Conservation (phyloP, 2,113 vertebrate species). For the Poeciliopsis occidentalis region DNA sequence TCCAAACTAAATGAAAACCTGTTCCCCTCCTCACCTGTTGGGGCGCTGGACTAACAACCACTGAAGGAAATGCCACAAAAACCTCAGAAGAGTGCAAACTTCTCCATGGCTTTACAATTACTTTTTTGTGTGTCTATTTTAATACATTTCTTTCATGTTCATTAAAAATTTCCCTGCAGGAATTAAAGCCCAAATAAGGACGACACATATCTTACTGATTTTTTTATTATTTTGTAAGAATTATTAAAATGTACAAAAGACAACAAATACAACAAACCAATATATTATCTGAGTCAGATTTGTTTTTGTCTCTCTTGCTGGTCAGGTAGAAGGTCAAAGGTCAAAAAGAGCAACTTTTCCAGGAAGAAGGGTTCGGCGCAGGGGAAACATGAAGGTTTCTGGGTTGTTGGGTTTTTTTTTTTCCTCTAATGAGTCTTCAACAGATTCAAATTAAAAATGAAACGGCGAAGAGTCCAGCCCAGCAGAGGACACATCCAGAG, state of each 20-base stretch:
- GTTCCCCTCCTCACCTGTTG: too few species aligned
- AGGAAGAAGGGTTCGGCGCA: conserved; percentile 6
- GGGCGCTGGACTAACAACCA: too few species aligned
- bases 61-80: too few species aligned
- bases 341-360: conserved; percentile 57
- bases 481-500: conserved; percentile 8
- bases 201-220: conserved; percentile 32
- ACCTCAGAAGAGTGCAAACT: too few species aligned
- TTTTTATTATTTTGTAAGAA: conserved; percentile 75
- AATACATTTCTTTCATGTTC: background rate
- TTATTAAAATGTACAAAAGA: conserved; percentile 79
- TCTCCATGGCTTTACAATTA: too few species aligned
- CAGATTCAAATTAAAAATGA: conserved; percentile 29
- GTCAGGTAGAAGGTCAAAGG: conserved; percentile 56
- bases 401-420: accelerated
- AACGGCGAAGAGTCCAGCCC: background rate
- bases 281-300: conserved; percentile 73
- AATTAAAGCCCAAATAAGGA: background rate
- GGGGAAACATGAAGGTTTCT: conserved; percentile 6
- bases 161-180: background rate
- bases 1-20: too few species aligned
- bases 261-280: conserved; percentile 71
- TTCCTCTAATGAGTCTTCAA: conserved; percentile 11
- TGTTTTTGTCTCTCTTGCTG: conserved; percentile 42
- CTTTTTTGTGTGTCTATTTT: background rate